A percentile compares a stretch with the other conserved stretches of the same genome.
Conservation (phyloP, 2,797 vertebrate species). For the Valencia hispanica region DNA sequence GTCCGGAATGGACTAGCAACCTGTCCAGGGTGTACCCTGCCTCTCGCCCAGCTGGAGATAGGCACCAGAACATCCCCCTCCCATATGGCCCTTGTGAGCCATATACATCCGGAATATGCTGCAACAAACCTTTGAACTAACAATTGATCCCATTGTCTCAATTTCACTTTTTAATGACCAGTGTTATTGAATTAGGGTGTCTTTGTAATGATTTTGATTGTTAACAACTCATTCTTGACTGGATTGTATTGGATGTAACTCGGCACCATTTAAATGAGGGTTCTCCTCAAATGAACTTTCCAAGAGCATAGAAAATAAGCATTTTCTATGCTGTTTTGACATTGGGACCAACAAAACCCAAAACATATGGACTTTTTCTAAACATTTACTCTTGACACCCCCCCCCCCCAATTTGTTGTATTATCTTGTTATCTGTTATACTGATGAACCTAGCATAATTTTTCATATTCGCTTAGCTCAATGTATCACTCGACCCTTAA, state of each 20-base stretch:
- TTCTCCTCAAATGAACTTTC: neutral
- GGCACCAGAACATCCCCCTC: no score
- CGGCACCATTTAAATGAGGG: neutral
- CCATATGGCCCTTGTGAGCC: no score
- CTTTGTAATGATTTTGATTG: neutral
- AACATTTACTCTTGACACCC: no score
- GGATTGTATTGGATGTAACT: neutral
- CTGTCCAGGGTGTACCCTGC: no score
- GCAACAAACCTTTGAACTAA: neutral
- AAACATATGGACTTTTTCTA: neutral
- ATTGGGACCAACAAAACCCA: neutral
- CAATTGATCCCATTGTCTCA: neutral
- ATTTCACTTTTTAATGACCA: neutral
- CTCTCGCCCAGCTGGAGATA: no score
- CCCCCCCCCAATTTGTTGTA: no score
- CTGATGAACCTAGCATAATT: no score
- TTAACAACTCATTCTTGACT: neutral
- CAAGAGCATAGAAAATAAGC: neutral
- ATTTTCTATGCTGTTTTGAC: neutral
- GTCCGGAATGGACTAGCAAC: no score
- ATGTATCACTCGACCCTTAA: no score
- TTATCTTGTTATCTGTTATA: neutral
- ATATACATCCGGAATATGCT: neutral
- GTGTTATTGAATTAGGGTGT: neutral
- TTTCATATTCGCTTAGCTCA: no score